phyloP scores from a whole-genome alignment of 2,888 invertebrate genomes.

The Tetragonisca angustula region DNA sequence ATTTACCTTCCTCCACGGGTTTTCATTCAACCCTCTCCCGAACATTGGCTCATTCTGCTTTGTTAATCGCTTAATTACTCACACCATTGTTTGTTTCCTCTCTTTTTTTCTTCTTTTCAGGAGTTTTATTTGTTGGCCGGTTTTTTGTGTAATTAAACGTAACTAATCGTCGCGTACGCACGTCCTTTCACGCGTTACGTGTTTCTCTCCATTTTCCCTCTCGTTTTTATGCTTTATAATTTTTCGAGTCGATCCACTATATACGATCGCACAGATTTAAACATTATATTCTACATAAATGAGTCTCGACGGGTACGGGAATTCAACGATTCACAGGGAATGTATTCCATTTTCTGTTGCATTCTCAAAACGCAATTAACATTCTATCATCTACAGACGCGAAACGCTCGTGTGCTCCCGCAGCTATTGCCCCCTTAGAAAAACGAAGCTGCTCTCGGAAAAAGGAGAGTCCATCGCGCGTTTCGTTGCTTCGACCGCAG shows the following conservation, averaged over 20 bases:
- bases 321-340: too few relatives aligned
- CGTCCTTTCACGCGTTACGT: not conserved
- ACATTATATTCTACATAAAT: too few relatives aligned
- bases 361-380: not conserved
- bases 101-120: not conserved
- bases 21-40: not conserved
- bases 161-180: not conserved
- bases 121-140: too few relatives aligned
- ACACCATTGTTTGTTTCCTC: not conserved
- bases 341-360: not conserved
- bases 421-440: not conserved
- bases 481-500: not conserved
- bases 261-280: too few relatives aligned
- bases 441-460: not conserved
- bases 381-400: too few relatives aligned
- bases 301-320: too few relatives aligned
- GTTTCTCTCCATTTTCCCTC: not conserved
- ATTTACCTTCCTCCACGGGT: not conserved
- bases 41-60: not conserved
- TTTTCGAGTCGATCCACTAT: not conserved
- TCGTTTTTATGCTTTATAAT: not conserved
- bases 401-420: not conserved
- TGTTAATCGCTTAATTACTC: slow-evolving; percentile 1
- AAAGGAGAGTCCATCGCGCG: not conserved
- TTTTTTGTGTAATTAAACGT: not conserved